Evolutionary conservation across 2,888 invertebrate genomes (phyloP).

Genomic region (Dicyrtomina minuta): DNA sequence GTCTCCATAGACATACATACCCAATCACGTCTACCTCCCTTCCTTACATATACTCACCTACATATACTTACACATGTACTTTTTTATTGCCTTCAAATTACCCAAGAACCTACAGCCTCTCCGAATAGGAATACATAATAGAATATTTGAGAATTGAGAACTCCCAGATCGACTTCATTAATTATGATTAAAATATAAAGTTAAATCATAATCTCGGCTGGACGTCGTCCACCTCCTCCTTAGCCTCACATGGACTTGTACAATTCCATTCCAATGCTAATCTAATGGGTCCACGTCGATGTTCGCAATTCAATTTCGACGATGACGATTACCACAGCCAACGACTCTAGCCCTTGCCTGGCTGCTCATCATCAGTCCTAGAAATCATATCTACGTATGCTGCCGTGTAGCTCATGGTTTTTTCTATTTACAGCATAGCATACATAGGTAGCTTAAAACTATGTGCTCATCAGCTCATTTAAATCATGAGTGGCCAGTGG

Average conservation of each 20-base stretch:
- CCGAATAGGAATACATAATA: constrained; percentile 8
- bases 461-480: too few relatives aligned
- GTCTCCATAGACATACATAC: too few relatives aligned
- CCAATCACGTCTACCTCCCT: too few relatives aligned
- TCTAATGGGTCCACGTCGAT: neutral
- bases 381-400: too few relatives aligned
- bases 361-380: constrained; percentile 1
- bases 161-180: constrained; percentile 36
- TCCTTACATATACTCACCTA: too few relatives aligned
- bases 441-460: too few relatives aligned
- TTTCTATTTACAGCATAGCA: too few relatives aligned
- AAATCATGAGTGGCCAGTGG: neutral
- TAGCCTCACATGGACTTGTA: neutral
- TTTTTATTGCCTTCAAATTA: constrained; percentile 16
- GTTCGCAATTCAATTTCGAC: constrained; percentile 3
- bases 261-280: neutral
- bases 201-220: constrained; percentile 33
- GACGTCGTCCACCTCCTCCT: constrained; percentile 17
- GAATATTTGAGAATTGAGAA: constrained; percentile 11
- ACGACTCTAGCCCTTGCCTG: too few relatives aligned
- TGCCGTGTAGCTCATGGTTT: too few relatives aligned
- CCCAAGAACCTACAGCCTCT: too few relatives aligned
- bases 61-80: neutral
- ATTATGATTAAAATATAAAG: constrained; percentile 32
- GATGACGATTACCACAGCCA: too few relatives aligned